Percentiles rank a stretch among this genome's conserved stretches.
Evolutionary conservation across 2,888 invertebrate species (phyloP).

Genomic region (Oligia fasciuncula): DNA sequence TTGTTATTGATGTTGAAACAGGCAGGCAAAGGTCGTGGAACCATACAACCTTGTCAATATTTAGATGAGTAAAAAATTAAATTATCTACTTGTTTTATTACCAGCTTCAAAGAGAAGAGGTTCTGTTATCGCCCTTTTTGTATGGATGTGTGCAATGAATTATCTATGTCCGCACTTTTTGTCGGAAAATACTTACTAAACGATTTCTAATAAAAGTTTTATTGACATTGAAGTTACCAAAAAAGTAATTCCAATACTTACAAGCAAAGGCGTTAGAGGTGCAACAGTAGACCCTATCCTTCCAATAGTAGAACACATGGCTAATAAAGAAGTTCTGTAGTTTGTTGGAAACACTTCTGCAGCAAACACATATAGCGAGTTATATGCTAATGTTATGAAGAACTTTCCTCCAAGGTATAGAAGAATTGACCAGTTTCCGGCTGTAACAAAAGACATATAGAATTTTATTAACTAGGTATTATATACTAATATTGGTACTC

Average conservation of each 20-base stretch:
- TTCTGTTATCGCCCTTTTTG: neutral
- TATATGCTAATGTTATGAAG: constrained; percentile 92
- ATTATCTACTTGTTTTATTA: neutral
- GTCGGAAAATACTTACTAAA: no score
- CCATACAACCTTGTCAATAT: constrained; percentile 19
- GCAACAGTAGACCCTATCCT: constrained; percentile 92
- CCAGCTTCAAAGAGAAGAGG: neutral
- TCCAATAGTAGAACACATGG: constrained; percentile 92
- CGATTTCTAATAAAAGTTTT: neutral
- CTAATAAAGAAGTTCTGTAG: constrained; percentile 91
- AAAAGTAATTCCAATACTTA: constrained; percentile 75
- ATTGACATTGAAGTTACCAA: neutral
- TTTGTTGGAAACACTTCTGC: constrained; percentile 93
- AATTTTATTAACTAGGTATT: neutral
- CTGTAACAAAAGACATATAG: constrained; percentile 70
- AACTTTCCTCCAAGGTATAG: constrained; percentile 92
- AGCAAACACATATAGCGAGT: constrained; percentile 92
- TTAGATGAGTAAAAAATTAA: neutral
- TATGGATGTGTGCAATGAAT: neutral
- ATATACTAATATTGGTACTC: no score
- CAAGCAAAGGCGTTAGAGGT: constrained; percentile 92
- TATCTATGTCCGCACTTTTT: neutral
- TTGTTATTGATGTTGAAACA: constrained; percentile 13
- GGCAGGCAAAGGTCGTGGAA: constrained; percentile 1
- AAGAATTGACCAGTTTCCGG: constrained; percentile 88